Evolutionary conservation across 2,797 vertebrate genomes (phyloP).

Genomic region (Sebastes paucispinis): DNA sequence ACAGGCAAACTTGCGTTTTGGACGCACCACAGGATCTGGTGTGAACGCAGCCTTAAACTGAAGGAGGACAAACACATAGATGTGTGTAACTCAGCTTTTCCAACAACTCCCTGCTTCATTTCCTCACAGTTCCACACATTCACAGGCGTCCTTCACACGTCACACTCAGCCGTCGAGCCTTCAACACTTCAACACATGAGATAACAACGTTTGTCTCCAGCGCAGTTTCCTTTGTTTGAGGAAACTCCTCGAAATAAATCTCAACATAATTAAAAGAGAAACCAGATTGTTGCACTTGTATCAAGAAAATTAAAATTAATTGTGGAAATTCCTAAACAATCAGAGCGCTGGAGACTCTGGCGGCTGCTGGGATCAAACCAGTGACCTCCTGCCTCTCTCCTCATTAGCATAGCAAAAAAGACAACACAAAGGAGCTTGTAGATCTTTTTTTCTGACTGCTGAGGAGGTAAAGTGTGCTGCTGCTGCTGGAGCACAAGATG

Average conservation of each 20-base stretch:
- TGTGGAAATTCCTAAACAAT: background rate
- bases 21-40: no score
- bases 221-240: background rate
- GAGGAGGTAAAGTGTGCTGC: constrained; percentile 17
- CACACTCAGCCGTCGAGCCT: background rate
- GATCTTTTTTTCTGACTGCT: constrained; percentile 1
- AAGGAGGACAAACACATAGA: background rate
- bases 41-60: background rate
- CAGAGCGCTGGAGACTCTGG: background rate
- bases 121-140: background rate
- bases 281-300: background rate
- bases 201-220: background rate
- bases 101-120: background rate
- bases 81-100: background rate
- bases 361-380: constrained; percentile 21
- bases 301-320: background rate
- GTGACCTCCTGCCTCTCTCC: constrained; percentile 22
- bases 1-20: no score
- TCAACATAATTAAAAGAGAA: background rate
- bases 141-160: background rate
- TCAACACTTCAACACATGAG: background rate
- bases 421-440: constrained; percentile 16
- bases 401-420: constrained; percentile 24
- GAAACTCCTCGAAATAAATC: background rate
- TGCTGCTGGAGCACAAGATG: constrained; percentile 22